These are phyloP conservation scores for Drosophila vallismaia DNA, from an alignment of 2,888 invertebrate species.

Conservation along the genomic window DNA sequence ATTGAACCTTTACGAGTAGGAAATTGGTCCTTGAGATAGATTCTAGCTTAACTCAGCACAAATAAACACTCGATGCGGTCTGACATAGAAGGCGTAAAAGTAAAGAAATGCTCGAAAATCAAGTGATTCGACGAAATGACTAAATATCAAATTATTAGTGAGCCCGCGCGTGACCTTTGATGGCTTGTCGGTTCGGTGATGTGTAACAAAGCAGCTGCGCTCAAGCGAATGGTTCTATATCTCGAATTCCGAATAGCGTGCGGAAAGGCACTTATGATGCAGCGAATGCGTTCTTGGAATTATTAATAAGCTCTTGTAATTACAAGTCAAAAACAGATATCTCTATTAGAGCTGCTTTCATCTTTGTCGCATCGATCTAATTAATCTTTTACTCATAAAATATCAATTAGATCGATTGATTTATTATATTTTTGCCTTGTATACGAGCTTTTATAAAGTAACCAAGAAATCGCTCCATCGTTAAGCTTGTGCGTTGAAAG, in stretches of 20 bases:
- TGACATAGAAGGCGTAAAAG: slow-evolving; percentile 54
- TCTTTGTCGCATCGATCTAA: too few relatives aligned
- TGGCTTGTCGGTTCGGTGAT: slow-evolving; percentile 68
- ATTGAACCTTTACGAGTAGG: slow-evolving; percentile 42
- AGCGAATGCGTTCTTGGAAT: slow-evolving; percentile 1
- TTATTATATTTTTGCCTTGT: too few relatives aligned
- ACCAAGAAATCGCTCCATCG: background rate
- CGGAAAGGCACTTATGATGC: slow-evolving; percentile 2
- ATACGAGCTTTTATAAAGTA: too few relatives aligned
- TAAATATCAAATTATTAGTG: background rate
- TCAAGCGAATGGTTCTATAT: slow-evolving; percentile 15
- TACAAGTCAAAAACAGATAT: background rate
- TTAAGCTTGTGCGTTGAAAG: background rate
- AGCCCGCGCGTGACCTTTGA: background rate
- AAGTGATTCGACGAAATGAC: slow-evolving; percentile 1
- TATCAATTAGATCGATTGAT: background rate
- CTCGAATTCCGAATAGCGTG: slow-evolving; percentile 9
- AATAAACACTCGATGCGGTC: slow-evolving; percentile 61
- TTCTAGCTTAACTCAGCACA: slow-evolving; percentile 42
- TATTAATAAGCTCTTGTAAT: too few relatives aligned
- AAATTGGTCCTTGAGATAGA: slow-evolving; percentile 40
- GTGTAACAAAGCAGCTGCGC: slow-evolving; percentile 74
- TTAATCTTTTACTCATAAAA: too few relatives aligned
- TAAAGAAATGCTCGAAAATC: slow-evolving; percentile 73
- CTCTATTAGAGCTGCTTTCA: too few relatives aligned